Percentiles rank a stretch among this genome's conserved stretches.
Conservation (phyloP, 2,113 vertebrate species). For the Pygoscelis adeliae region DNA sequence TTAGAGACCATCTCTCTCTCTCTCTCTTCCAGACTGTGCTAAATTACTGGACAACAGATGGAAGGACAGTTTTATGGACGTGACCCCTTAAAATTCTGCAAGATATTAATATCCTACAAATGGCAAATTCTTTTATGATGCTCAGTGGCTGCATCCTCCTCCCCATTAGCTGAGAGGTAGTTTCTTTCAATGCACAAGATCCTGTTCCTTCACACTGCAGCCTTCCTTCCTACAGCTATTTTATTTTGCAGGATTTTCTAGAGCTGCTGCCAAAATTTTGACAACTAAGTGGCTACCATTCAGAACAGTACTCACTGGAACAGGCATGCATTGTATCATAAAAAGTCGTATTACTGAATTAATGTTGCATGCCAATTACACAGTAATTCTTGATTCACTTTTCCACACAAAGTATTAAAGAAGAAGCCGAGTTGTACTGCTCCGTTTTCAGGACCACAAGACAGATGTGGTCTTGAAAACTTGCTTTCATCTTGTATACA, state of each 20-base stretch:
- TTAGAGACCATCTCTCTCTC: background rate
- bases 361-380: background rate
- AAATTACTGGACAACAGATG: background rate
- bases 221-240: background rate
- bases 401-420: background rate
- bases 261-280: slow-evolving; percentile 12
- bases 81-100: background rate
- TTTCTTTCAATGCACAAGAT: background rate
- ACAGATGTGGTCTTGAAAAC: background rate
- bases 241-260: background rate
- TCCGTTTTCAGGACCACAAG: background rate
- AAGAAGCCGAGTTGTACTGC: background rate
- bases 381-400: background rate
- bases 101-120: background rate
- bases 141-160: background rate
- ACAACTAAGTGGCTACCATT: slow-evolving; percentile 2
- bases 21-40: background rate
- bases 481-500: background rate
- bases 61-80: background rate
- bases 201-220: background rate
- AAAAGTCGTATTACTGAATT: background rate
- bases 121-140: background rate
- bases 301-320: background rate
- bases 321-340: background rate
- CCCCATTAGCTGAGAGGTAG: background rate